A percentile compares a stretch with the other conserved stretches of the same genome.
phyloP scores from a whole-genome alignment of 2,113 vertebrate species.

The Bubo scandiacus region DNA sequence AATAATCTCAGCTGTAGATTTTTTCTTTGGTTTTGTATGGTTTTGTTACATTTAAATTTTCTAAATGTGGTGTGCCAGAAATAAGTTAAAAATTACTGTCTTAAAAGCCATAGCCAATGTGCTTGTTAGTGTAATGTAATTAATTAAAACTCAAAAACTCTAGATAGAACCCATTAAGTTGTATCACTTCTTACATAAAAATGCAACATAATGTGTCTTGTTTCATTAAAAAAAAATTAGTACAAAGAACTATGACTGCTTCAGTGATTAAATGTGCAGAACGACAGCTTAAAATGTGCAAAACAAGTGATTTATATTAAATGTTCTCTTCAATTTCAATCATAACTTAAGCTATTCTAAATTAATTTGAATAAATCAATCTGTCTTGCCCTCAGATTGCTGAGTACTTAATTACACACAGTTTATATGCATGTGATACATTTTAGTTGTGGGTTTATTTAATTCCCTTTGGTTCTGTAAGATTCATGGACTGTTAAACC shows the following conservation, averaged over 20 bases:
- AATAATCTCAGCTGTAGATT: background rate
- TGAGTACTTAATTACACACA: background rate
- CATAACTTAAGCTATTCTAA: background rate
- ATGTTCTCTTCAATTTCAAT: background rate
- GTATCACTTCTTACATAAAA: background rate
- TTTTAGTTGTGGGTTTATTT: background rate
- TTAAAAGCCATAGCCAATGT: background rate
- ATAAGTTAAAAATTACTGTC: background rate
- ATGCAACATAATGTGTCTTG: background rate
- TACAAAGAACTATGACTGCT: background rate
- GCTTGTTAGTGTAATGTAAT: background rate
- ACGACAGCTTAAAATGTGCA: background rate
- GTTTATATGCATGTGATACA: background rate
- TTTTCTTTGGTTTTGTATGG: background rate
- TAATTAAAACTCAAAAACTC: background rate
- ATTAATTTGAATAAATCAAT: background rate
- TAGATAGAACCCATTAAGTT: background rate
- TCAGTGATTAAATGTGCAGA: background rate
- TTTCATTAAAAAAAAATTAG: background rate
- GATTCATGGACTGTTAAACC: background rate
- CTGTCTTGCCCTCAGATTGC: background rate
- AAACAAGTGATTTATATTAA: background rate
- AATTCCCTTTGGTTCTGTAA: background rate
- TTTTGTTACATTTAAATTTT: background rate
- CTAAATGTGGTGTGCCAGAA: background rate